A percentile compares a stretch with the other conserved stretches of the same genome.
Conservation (phyloP, 2,888 invertebrate genomes). For the Eudemis profundana region DNA sequence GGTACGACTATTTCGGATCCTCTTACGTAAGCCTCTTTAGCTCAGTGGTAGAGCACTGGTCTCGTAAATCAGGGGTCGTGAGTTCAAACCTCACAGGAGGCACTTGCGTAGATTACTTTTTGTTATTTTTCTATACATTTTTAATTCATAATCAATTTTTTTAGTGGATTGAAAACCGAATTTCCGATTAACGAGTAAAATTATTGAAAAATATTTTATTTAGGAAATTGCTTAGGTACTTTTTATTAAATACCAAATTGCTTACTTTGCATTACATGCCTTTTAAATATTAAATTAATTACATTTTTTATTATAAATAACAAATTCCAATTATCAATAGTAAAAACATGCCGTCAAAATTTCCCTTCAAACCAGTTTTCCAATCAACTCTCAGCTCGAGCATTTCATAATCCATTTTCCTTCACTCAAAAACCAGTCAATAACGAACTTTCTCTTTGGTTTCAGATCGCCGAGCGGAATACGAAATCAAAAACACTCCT, state of each 20-base stretch:
- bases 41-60: constrained; percentile 93
- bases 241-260: no score
- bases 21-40: constrained; percentile 86
- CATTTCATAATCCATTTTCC: neutral
- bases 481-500: constrained; percentile 45
- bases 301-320: neutral
- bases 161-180: constrained; percentile 30
- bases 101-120: constrained; percentile 45
- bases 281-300: neutral
- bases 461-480: constrained; percentile 55
- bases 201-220: no score
- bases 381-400: constrained; percentile 5
- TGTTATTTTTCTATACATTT: constrained; percentile 38
- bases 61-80: constrained; percentile 93
- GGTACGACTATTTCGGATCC: constrained; percentile 53
- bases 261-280: neutral
- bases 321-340: neutral
- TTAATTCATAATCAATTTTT: constrained; percentile 5
- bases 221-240: no score
- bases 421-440: neutral
- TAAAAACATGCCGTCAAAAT: neutral
- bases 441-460: constrained; percentile 55
- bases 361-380: constrained; percentile 11
- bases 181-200: neutral
- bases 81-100: constrained; percentile 81